Conservation (phyloP, 2,797 vertebrate species). For the Sebastes trivittatus region DNA sequence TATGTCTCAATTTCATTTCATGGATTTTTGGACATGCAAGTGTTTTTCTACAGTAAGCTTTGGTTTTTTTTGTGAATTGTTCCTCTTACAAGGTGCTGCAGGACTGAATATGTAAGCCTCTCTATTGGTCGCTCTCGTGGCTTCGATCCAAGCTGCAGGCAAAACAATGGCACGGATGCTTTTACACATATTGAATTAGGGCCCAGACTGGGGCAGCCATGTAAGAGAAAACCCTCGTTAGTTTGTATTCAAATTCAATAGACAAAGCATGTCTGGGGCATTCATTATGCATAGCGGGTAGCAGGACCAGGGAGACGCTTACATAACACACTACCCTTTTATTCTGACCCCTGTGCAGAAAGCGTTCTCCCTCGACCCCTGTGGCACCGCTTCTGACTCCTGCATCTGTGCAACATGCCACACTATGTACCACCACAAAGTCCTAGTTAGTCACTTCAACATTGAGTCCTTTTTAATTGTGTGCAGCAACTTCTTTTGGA, state of each 20-base stretch:
- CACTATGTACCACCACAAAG: neutral
- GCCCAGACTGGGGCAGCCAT: slow-evolving; percentile 51
- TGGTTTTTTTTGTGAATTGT: slow-evolving; percentile 18
- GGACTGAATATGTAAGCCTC: slow-evolving; percentile 40
- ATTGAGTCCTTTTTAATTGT: neutral
- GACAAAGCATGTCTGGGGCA: slow-evolving; percentile 76
- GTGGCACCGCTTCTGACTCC: slow-evolving; percentile 41
- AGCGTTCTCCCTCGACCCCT: slow-evolving; percentile 47
- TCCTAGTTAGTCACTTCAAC: neutral
- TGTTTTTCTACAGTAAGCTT: neutral
- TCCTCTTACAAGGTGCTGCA: slow-evolving; percentile 46
- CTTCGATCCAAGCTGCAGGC: slow-evolving; percentile 64
- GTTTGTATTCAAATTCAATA: slow-evolving; percentile 78
- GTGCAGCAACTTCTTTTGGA: neutral
- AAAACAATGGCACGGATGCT: slow-evolving; percentile 65
- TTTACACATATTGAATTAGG: slow-evolving; percentile 72
- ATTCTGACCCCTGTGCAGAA: slow-evolving; percentile 71
- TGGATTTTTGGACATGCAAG: neutral
- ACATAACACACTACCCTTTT: slow-evolving; percentile 80
- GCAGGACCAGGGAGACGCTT: slow-evolving; percentile 75
- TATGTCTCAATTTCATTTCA: neutral
- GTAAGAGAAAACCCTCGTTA: slow-evolving; percentile 74
- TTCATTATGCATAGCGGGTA: slow-evolving; percentile 81
- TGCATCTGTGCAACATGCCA: slow-evolving; percentile 52
- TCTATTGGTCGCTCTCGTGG: slow-evolving; percentile 46